A percentile compares a stretch with the other conserved stretches of the same genome.
Conservation (phyloP, 2,113 vertebrate species). For the Phasianus colchicus region DNA sequence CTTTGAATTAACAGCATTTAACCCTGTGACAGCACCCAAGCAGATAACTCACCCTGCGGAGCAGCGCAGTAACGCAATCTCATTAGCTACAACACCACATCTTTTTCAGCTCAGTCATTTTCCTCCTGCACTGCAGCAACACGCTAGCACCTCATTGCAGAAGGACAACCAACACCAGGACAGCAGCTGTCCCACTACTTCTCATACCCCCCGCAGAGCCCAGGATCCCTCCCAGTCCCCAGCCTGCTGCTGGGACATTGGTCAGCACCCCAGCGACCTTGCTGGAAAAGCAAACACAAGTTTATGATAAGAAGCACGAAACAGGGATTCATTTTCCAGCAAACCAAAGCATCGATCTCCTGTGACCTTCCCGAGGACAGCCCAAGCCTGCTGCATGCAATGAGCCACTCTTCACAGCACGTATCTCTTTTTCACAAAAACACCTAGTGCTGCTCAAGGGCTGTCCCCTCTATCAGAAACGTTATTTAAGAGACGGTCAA, state of each 20-base stretch:
- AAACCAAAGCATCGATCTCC: background rate
- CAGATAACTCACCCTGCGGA: conserved; percentile 26
- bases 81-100: conserved; percentile 29
- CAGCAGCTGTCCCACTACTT: conserved; percentile 8
- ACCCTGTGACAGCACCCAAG: background rate
- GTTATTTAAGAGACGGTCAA: background rate
- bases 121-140: conserved; percentile 77
- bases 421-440: background rate
- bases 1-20: conserved; percentile 23
- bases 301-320: conserved; percentile 41
- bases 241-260: conserved; percentile 57
- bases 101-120: conserved; percentile 15
- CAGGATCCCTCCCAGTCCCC: background rate
- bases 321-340: conserved; percentile 23
- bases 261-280: conserved; percentile 81
- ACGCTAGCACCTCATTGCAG: background rate
- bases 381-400: background rate
- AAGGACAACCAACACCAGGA: conserved; percentile 15
- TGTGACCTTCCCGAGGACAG: conserved; percentile 28
- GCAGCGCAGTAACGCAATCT: conserved; percentile 25
- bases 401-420: background rate
- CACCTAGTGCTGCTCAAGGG: background rate
- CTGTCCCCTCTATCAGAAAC: background rate
- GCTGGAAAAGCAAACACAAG: conserved; percentile 71
- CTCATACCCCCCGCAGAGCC: background rate